A percentile compares a stretch with the other conserved stretches of the same genome.
Conservation (phyloP, 2,888 invertebrate genomes). For the Fragum whitleyi region DNA sequence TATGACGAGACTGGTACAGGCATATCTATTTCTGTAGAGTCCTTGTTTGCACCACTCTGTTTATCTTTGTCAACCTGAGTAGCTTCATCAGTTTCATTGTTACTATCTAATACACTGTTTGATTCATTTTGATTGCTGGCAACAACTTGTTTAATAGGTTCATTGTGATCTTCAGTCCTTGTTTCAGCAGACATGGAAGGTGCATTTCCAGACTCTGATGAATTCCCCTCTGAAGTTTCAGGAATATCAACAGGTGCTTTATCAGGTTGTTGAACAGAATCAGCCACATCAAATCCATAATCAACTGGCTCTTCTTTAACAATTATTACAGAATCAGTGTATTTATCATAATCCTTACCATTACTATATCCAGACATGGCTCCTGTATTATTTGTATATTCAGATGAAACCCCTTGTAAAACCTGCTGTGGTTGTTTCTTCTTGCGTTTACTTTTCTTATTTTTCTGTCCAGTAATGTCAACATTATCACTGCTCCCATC, state of each 20-base stretch:
- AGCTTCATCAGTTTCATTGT: background rate
- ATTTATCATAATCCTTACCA: background rate
- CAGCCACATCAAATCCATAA: conserved; percentile 37
- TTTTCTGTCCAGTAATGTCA: background rate
- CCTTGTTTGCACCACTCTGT: background rate
- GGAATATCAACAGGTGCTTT: background rate
- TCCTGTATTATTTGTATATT: background rate
- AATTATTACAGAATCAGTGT: conserved; percentile 20
- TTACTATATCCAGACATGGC: background rate
- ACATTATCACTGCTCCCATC: background rate
- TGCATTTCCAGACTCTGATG: background rate
- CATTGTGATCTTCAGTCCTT: background rate
- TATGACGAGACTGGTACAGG: conserved; percentile 20
- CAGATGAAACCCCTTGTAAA: conserved; percentile 1
- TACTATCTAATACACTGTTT: background rate
- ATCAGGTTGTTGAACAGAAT: background rate
- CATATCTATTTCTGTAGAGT: background rate
- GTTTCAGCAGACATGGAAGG: background rate
- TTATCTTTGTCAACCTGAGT: background rate
- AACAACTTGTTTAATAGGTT: background rate
- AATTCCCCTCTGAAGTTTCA: background rate
- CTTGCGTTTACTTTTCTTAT: conserved; percentile 45
- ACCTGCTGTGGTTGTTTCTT: conserved; percentile 36
- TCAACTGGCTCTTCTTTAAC: conserved; percentile 52
- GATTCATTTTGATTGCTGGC: background rate